These are phyloP conservation scores for Aphidius colemani DNA, from an alignment of 2,888 invertebrate species.

Conservation along the genomic window DNA sequence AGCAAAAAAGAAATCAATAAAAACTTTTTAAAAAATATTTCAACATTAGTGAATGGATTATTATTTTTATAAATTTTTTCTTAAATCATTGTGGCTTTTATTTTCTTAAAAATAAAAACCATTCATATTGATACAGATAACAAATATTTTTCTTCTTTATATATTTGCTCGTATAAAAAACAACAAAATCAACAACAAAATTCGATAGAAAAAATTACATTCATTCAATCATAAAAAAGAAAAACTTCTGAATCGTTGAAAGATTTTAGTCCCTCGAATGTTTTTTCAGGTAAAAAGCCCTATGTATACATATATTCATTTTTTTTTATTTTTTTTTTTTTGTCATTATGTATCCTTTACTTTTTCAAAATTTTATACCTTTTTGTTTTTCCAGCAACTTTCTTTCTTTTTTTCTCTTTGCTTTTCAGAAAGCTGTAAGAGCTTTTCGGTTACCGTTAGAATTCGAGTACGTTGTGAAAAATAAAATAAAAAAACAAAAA, in stretches of 20 bases:
- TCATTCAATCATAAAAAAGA: not conserved
- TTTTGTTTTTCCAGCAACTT: not conserved
- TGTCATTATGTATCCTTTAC: not conserved
- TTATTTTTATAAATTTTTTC: too few species aligned
- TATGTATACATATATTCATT: not conserved
- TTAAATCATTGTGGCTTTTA: too few species aligned
- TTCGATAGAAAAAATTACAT: not conserved
- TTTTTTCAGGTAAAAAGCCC: too few species aligned
- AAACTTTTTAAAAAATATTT: too few species aligned
- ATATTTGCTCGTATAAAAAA: too few species aligned
- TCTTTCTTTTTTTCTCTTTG: conserved; percentile 1
- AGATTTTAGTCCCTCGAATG: not conserved
- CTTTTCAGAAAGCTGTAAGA: conserved; percentile 25
- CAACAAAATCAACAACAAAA: too few species aligned
- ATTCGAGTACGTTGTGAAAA: conserved; percentile 23
- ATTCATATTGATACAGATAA: too few species aligned
- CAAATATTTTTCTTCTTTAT: too few species aligned
- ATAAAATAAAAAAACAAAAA: not conserved
- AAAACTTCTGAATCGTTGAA: not conserved
- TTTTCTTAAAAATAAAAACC: too few species aligned
- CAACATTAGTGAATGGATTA: too few species aligned
- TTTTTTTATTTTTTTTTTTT: not conserved
- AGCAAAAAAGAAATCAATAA: too few species aligned
- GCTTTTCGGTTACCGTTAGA: conserved; percentile 32
- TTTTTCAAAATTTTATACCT: conserved; percentile 1